Percentiles rank a stretch among this genome's conserved stretches.
phyloP scores from a whole-genome alignment of 2,888 invertebrate genomes.

The Nephrotoma guestfalica region DNA sequence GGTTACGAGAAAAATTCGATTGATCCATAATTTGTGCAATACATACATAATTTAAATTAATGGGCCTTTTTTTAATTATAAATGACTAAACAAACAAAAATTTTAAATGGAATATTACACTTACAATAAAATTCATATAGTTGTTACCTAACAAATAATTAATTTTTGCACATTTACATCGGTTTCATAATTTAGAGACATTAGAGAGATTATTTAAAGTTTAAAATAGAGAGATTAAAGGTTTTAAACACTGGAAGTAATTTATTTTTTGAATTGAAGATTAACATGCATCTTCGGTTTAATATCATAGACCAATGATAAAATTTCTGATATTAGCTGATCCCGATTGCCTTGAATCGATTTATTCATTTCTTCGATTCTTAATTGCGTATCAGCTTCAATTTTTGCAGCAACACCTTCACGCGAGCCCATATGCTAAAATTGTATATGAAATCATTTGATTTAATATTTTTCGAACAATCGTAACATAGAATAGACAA shows the following conservation, averaged over 20 bases:
- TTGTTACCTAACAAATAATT: not conserved
- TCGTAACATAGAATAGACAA: not conserved
- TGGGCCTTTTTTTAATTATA: not conserved
- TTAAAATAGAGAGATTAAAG: not conserved
- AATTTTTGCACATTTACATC: not conserved
- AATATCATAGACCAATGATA: constrained; percentile 71
- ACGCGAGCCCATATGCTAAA: constrained; percentile 74
- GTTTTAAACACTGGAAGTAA: not conserved
- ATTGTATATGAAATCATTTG: not conserved
- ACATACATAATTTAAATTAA: not conserved
- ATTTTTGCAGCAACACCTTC: constrained; percentile 84
- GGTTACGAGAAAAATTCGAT: not conserved
- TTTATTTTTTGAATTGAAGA: constrained; percentile 13
- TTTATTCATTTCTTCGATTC: constrained; percentile 70
- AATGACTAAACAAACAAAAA: not conserved
- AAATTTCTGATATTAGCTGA: constrained; percentile 58
- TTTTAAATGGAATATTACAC: not conserved
- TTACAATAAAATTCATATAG: not conserved
- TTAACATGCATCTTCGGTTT: constrained; percentile 80
- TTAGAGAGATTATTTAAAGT: not conserved
- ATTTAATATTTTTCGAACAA: not conserved
- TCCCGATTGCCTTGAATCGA: constrained; percentile 56
- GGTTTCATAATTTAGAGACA: not conserved
- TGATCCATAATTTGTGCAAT: not conserved
- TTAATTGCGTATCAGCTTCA: constrained; percentile 62